Conservation (phyloP, 2,113 vertebrate genomes). For the Hemiscyllium ocellatum region DNA sequence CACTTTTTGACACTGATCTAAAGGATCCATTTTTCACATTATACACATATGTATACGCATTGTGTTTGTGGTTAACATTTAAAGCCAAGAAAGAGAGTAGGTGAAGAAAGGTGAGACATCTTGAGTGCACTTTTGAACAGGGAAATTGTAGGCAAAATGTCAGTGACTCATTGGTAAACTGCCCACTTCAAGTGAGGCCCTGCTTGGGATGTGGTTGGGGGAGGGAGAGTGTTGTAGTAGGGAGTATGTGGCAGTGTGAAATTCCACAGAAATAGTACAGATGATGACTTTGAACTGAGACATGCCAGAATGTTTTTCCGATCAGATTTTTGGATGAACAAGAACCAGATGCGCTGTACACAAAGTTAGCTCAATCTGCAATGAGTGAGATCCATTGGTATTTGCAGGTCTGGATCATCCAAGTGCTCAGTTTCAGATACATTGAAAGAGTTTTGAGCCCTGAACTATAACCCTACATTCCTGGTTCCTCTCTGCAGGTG, state of each 20-base stretch:
- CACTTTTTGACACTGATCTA: background rate
- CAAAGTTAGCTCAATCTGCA: background rate
- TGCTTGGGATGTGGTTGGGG: too few species aligned
- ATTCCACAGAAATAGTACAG: background rate
- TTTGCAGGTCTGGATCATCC: background rate
- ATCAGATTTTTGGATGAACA: background rate
- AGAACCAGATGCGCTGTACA: background rate
- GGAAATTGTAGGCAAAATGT: background rate
- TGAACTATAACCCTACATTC: background rate
- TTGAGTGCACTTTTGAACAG: background rate
- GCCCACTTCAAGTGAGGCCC: background rate
- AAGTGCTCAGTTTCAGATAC: background rate
- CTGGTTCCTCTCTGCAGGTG: background rate
- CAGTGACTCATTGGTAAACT: background rate
- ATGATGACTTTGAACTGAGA: background rate
- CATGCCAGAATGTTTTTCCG: background rate
- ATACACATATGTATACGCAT: too few species aligned
- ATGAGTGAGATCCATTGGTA: background rate
- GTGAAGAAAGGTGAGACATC: background rate
- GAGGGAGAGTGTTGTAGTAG: too few species aligned
- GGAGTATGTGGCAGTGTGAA: background rate
- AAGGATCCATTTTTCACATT: background rate
- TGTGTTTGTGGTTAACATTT: background rate
- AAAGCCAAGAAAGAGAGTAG: background rate
- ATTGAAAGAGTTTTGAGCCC: background rate